Evolutionary conservation across 2,113 vertebrate genomes (phyloP).

Genomic region (Strigops habroptila): DNA sequence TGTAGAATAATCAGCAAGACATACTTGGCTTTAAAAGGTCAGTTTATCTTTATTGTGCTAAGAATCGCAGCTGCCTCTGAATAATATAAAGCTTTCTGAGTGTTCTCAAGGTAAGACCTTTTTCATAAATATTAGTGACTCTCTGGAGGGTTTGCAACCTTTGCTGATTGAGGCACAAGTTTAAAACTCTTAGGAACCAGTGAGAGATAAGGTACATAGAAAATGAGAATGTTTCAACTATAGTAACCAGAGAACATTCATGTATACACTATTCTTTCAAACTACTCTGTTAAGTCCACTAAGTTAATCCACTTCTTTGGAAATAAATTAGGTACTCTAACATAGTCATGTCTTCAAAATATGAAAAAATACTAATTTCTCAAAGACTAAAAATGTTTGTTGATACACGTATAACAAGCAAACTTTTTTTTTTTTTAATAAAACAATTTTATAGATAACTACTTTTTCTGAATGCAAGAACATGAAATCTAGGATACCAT

Average conservation of each 20-base stretch:
- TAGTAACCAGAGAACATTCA: neutral
- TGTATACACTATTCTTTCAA: neutral
- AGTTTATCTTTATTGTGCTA: constrained; percentile 45
- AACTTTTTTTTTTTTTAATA: neutral
- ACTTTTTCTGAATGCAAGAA: neutral
- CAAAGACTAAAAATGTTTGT: neutral
- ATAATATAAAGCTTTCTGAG: constrained; percentile 11
- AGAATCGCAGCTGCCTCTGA: constrained; percentile 36
- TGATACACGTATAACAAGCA: fast-evolving
- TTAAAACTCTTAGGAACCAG: neutral
- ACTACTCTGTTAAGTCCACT: neutral
- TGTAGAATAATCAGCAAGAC: neutral
- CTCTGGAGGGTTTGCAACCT: neutral
- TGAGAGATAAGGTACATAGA: neutral
- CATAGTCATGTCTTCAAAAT: neutral
- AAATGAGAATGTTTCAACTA: neutral
- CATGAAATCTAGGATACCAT: neutral
- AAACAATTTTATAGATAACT: neutral
- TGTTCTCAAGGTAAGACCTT: neutral
- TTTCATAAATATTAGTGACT: neutral
- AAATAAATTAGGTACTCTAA: neutral
- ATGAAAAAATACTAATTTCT: neutral
- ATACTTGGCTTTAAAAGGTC: constrained; percentile 36
- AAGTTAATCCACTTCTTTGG: neutral
- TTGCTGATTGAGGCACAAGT: neutral